Evolutionary conservation across 2,797 vertebrate species (phyloP).

Genomic region (Brachymystax lenok): DNA sequence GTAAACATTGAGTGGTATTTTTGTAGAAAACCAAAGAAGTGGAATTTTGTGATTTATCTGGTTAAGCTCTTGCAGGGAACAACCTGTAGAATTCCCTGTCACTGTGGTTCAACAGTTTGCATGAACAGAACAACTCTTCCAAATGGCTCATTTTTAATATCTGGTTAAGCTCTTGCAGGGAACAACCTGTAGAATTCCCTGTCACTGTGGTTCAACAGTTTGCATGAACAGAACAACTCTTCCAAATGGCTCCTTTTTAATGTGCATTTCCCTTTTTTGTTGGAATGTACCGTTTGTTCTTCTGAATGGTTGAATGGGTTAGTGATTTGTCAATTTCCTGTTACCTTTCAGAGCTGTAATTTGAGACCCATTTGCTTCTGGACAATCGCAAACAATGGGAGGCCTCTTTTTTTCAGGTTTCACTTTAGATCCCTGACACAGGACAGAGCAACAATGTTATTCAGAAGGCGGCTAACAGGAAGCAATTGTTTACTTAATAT

Average conservation of each 20-base stretch:
- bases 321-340: constrained; percentile 95
- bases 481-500: constrained; percentile 85
- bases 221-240: constrained; percentile 35
- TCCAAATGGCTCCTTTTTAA: constrained; percentile 44
- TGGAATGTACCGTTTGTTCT: constrained; percentile 91
- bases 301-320: constrained; percentile 86
- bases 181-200: constrained; percentile 5
- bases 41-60: constrained; percentile 20
- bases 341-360: constrained; percentile 91
- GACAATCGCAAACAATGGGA: constrained; percentile 87
- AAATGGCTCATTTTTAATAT: constrained; percentile 41
- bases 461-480: constrained; percentile 87
- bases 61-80: constrained; percentile 12
- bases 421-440: constrained; percentile 79
- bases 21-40: background rate
- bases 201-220: constrained; percentile 40
- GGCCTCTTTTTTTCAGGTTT: constrained; percentile 80
- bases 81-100: constrained; percentile 8
- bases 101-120: constrained; percentile 41
- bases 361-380: constrained; percentile 85
- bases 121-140: constrained; percentile 39
- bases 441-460: constrained; percentile 81
- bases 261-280: constrained; percentile 48
- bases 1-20: background rate
- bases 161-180: constrained; percentile 19